These are phyloP conservation scores for Erithacus rubecula DNA, from an alignment of 2,797 vertebrate species.

Conservation along the genomic window DNA sequence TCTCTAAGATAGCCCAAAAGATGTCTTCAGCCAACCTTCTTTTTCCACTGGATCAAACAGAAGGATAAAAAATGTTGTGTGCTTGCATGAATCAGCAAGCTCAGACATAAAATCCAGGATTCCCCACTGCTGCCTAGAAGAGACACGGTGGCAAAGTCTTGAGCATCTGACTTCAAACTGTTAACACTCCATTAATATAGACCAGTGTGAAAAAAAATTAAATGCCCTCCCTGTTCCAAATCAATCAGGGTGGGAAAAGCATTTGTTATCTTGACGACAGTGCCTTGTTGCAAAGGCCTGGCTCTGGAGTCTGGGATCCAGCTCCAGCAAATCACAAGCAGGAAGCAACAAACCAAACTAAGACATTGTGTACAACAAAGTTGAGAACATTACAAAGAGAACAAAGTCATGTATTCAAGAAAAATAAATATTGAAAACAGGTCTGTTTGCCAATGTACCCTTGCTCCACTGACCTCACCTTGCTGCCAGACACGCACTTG, in stretches of 20 bases:
- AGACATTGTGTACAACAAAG: slow-evolving; percentile 43
- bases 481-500: background rate
- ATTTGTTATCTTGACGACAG: background rate
- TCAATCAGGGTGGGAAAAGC: background rate
- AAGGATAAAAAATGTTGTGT: background rate
- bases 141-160: background rate
- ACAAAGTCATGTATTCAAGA: slow-evolving; percentile 19
- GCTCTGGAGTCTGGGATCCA: background rate
- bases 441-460: background rate
- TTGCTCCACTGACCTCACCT: background rate
- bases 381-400: slow-evolving; percentile 32
- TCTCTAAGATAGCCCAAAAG: background rate
- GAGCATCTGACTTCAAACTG: background rate
- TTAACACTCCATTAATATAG: background rate
- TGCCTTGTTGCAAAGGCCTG: background rate
- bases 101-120: background rate
- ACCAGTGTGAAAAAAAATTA: rapidly evolving
- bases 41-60: background rate
- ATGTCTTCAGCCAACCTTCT: background rate
- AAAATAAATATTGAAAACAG: slow-evolving; percentile 2
- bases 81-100: background rate
- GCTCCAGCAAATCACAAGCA: slow-evolving; percentile 1
- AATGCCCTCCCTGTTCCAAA: background rate
- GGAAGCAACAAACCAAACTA: slow-evolving; percentile 53
- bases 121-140: background rate